Percentiles rank a stretch among this genome's conserved stretches.
Conservation (phyloP, 2,888 invertebrate genomes). For the Euzophera pinguis region DNA sequence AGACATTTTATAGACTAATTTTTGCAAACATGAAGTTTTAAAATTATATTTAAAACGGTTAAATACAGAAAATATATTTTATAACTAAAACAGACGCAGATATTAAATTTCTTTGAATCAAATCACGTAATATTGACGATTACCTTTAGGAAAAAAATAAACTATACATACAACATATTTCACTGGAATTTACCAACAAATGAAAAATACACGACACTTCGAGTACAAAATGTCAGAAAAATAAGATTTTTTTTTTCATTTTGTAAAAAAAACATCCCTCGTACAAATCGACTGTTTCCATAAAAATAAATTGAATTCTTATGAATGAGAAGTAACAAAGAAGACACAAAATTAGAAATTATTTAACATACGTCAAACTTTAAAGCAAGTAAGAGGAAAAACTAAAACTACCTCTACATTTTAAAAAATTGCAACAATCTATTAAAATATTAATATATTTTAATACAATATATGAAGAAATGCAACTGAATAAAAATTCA, state of each 20-base stretch:
- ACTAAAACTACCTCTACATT: background rate
- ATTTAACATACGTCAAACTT: background rate
- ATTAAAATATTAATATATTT: background rate
- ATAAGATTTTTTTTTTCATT: too few relatives aligned
- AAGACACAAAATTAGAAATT: background rate
- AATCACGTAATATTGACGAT: background rate
- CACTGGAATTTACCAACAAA: too few relatives aligned
- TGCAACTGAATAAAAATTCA: background rate
- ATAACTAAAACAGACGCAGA: background rate
- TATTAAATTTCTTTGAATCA: background rate
- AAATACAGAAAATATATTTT: too few relatives aligned
- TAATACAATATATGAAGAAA: background rate
- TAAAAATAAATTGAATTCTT: slow-evolving; percentile 4
- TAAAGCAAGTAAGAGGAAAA: slow-evolving; percentile 6
- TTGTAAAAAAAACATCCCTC: background rate
- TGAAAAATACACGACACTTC: too few relatives aligned
- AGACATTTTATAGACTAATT: too few relatives aligned
- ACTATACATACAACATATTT: too few relatives aligned
- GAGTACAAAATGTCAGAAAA: too few relatives aligned
- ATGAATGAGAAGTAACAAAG: background rate
- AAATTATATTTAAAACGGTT: too few relatives aligned
- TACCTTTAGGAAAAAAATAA: background rate
- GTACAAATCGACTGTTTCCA: background rate
- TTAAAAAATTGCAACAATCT: too few relatives aligned
- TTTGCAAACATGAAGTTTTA: too few relatives aligned